phyloP scores from a whole-genome alignment of 2,888 invertebrate species.

The Athalia circularis region DNA sequence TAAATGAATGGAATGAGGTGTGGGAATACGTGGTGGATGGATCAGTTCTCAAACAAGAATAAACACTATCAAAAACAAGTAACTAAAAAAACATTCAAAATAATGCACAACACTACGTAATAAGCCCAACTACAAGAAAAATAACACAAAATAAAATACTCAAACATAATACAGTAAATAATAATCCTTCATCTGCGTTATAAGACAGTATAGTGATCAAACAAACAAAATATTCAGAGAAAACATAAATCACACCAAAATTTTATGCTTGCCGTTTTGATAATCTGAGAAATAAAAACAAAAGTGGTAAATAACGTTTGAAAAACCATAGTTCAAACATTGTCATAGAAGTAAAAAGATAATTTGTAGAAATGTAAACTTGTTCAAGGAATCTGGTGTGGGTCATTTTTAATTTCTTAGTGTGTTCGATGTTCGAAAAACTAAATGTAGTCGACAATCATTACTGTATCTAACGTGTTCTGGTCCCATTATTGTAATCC shows the following conservation, averaged over 20 bases:
- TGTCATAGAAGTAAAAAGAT: not conserved
- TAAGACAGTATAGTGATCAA: not conserved
- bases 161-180: not conserved
- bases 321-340: not conserved
- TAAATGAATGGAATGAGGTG: conserved; percentile 1
- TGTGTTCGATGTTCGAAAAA: not conserved
- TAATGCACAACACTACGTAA: conserved; percentile 53
- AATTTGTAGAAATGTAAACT: conserved; percentile 16
- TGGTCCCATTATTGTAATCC: no score
- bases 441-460: not conserved
- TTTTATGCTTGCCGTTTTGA: conserved; percentile 17
- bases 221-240: conserved; percentile 8
- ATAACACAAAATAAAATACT: conserved; percentile 46
- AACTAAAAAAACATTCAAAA: conserved; percentile 51
- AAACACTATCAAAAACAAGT: not conserved
- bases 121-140: conserved; percentile 53
- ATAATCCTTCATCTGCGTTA: not conserved
- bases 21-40: conserved; percentile 15
- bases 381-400: conserved; percentile 30
- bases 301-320: not conserved
- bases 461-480: no score
- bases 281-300: not conserved
- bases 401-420: conserved; percentile 8
- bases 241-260: conserved; percentile 37
- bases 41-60: conserved; percentile 36